Conservation (phyloP, 2,888 invertebrate genomes). For the Hemithea aestivaria region DNA sequence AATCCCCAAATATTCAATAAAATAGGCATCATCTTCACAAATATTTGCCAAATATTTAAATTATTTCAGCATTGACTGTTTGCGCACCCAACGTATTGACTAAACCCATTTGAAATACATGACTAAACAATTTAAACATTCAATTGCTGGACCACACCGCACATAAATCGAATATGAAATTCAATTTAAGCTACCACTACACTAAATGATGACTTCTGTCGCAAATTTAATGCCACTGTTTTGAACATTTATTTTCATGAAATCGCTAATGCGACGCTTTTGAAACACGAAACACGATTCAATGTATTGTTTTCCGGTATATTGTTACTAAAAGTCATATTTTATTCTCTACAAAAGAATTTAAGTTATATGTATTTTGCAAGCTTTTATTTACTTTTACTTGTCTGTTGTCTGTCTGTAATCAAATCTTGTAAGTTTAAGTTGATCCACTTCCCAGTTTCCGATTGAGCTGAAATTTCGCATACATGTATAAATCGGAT, state of each 20-base stretch:
- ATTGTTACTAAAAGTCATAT: too few relatives aligned
- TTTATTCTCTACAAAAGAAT: too few relatives aligned
- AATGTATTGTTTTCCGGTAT: too few relatives aligned
- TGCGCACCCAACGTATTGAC: slow-evolving; percentile 4
- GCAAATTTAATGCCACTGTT: slow-evolving; percentile 4
- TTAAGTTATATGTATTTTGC: too few relatives aligned
- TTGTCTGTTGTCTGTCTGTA: too few relatives aligned
- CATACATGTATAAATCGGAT: too few relatives aligned
- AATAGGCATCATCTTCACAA: not conserved
- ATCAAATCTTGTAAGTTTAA: too few relatives aligned
- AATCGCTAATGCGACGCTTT: slow-evolving; percentile 3
- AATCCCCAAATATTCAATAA: too few relatives aligned
- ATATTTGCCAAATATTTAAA: not conserved
- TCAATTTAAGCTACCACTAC: slow-evolving; percentile 5
- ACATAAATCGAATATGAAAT: slow-evolving; percentile 10
- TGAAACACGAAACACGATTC: too few relatives aligned
- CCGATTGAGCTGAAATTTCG: too few relatives aligned
- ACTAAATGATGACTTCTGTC: slow-evolving; percentile 2
- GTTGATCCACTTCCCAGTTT: too few relatives aligned
- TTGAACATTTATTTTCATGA: slow-evolving; percentile 3
- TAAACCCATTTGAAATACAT: slow-evolving; percentile 2
- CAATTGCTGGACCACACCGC: slow-evolving; percentile 5
- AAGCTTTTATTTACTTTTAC: too few relatives aligned
- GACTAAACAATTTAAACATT: slow-evolving; percentile 5
- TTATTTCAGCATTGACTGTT: not conserved